Conservation (phyloP, 2,797 vertebrate genomes). For the Manis javanica region DNA sequence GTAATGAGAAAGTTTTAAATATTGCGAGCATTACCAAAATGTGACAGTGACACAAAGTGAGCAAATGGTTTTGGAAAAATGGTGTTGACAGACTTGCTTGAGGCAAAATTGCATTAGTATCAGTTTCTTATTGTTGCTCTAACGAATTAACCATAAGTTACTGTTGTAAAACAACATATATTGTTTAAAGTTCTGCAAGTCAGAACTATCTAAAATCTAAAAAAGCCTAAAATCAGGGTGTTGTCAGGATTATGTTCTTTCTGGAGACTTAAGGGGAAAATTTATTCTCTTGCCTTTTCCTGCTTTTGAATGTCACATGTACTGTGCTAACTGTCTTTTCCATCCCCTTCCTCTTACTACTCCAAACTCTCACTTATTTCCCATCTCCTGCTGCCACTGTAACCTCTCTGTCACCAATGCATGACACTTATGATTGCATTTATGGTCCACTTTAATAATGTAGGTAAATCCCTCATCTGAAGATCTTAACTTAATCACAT, state of each 20-base stretch:
- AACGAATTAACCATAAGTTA: background rate
- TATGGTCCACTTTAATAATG: background rate
- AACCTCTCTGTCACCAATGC: background rate
- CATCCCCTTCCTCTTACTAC: background rate
- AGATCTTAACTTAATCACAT: background rate
- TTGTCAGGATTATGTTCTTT: background rate
- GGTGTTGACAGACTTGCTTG: too few species aligned
- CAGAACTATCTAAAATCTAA: background rate
- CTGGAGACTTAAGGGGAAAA: background rate
- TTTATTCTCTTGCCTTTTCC: background rate
- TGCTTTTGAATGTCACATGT: background rate
- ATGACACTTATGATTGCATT: background rate
- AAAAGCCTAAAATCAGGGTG: background rate
- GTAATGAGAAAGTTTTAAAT: too few species aligned
- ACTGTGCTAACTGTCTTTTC: background rate
- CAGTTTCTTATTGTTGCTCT: background rate
- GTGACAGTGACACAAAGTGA: too few species aligned
- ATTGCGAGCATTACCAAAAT: too few species aligned
- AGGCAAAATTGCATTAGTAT: background rate
- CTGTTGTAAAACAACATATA: background rate
- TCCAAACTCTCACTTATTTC: background rate
- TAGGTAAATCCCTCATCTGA: background rate
- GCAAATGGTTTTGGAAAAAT: background rate
- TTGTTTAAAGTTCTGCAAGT: background rate
- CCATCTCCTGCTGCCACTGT: background rate